Percentiles rank a stretch among this genome's conserved stretches.
phyloP scores from a whole-genome alignment of 2,113 vertebrate species.

The Gnathochromis pfefferi region DNA sequence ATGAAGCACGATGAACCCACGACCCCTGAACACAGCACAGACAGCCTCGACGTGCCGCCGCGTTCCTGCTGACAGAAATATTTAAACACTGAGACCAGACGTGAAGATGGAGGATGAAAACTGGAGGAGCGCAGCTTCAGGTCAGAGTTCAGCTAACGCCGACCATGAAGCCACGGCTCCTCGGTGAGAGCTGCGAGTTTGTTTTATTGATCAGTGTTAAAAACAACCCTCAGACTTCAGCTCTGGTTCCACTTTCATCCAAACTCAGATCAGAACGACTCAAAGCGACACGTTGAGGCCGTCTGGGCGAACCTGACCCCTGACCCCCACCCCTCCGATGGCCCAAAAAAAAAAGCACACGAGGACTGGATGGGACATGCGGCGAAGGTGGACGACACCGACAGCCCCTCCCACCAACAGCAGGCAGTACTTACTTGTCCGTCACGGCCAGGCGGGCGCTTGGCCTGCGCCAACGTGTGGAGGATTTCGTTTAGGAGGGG shows the following conservation, averaged over 20 bases:
- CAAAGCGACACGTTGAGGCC: slow-evolving; percentile 19
- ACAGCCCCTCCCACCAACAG: slow-evolving; percentile 31
- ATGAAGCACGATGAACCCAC: slow-evolving; percentile 30
- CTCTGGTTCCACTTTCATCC: background rate
- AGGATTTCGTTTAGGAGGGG: slow-evolving; percentile 78
- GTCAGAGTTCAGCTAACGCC: background rate
- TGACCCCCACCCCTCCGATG: background rate
- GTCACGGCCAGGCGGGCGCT: slow-evolving; percentile 27
- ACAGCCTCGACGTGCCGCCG: background rate
- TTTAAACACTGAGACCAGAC: background rate
- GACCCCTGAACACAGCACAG: background rate
- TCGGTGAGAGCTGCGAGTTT: accelerated
- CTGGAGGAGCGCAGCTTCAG: background rate
- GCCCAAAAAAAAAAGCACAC: slow-evolving; percentile 6
- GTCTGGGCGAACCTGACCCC: background rate
- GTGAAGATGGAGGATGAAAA: background rate
- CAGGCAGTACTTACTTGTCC: slow-evolving; percentile 68
- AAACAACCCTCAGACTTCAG: background rate
- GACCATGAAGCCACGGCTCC: accelerated
- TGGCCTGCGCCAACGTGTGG: slow-evolving; percentile 65
- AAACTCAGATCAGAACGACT: background rate
- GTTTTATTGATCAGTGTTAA: background rate
- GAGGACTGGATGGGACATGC: slow-evolving; percentile 61
- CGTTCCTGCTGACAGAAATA: background rate
- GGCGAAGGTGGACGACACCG: slow-evolving; percentile 26